A percentile compares a stretch with the other conserved stretches of the same genome.
phyloP scores from a whole-genome alignment of 2,797 vertebrate species.

The Arctocebus calabarensis region DNA sequence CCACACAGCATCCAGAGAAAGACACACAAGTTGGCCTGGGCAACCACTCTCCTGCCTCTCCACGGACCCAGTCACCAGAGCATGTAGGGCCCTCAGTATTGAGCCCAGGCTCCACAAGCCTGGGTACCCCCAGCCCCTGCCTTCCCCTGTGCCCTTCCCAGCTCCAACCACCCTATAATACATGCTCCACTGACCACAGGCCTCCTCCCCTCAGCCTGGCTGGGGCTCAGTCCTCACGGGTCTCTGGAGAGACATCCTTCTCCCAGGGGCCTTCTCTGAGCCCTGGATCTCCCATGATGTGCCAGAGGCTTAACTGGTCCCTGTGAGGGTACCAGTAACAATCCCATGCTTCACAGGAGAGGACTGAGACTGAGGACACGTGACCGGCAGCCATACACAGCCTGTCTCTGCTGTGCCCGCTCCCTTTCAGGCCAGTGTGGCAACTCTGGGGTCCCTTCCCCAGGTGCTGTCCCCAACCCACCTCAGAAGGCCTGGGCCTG shows the following conservation, averaged over 20 bases:
- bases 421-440: neutral
- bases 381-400: rapidly evolving
- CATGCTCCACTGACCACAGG: neutral
- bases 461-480: neutral
- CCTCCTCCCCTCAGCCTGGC: neutral
- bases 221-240: neutral
- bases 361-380: rapidly evolving
- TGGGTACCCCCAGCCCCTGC: neutral
- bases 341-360: neutral
- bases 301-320: too few species aligned
- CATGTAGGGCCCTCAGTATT: rapidly evolving
- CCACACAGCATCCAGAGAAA: neutral
- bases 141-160: too few species aligned
- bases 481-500: neutral
- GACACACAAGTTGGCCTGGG: neutral
- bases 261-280: neutral
- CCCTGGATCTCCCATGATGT: neutral
- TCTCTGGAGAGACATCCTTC: neutral
- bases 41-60: too few species aligned
- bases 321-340: rapidly evolving
- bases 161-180: neutral
- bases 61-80: neutral
- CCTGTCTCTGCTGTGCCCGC: neutral
- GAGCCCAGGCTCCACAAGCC: neutral
- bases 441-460: neutral